Base-by-base conservation (phyloP, 2,888 invertebrate species). In the Conops quadrifasciatus region DNA sequence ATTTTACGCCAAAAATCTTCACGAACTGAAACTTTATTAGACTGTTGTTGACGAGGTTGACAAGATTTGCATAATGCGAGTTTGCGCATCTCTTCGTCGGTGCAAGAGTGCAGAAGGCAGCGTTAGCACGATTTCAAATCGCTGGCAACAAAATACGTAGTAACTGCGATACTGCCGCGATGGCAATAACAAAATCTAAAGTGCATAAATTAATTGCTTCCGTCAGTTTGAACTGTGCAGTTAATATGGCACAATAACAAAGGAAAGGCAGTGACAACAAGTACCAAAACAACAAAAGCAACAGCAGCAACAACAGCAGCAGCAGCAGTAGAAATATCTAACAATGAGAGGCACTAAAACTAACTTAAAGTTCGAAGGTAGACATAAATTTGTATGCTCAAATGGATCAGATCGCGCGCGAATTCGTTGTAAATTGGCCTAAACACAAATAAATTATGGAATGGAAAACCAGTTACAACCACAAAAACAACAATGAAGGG, bases 141-240 rank as follows among this genome's bases (percentile, higher is more conserved):
- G 26, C 19, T 58, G 45, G 30, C 28, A 59, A 58, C 70, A 59
- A 36, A 36, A 36, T 7, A 49, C 69, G 49, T 68, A 47, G 72
- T 63, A 36, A 60, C 72, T 53, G 64, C 67, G 62, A 70, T 53
- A 68, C 58, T n/a, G n/a, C n/a, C n/a, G n/a, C n/a, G n/a, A 36
- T 36, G 36, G 36, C 9, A 36, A 36, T 36, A 36, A 36, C 36
- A 9, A 4, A 36, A 36, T 36, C 36, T 36, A 36, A 36, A 36
- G 36, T 36, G 36, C 4, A 36, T 36, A 36, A 36, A 78, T 80
- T 82, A 81, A 81, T 82, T 81, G 82, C 80, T 81, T 81, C 82
- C 81, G 82, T 82, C 82, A 80, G 81, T 78, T 82, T 78, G 80
- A 81, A 43, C 19, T 24, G n/a, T n/a, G 62, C 19, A 19, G 43